Base-by-base conservation (phyloP, 2,888 invertebrate genomes). In the Hybos culiciformis region DNA sequence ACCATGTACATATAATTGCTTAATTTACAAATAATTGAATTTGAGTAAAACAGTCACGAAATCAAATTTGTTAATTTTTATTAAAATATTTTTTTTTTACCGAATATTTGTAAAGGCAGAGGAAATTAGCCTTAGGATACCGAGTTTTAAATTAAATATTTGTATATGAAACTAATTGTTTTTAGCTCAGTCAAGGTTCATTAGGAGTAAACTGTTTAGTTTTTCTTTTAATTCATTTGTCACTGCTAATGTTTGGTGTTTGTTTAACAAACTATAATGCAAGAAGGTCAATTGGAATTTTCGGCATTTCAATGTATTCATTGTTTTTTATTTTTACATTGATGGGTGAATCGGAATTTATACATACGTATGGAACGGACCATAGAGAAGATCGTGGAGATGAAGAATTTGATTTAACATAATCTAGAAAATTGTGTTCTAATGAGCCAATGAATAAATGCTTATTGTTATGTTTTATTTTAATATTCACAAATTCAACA, bases 181-280 rank as follows among this genome's bases (percentile, higher is more conserved):
- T 14, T 7, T 20, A 55, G 58, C 38, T 49, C 1, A 39, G 48
- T 5, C 43, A 51, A 39, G 58, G 58, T 3, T 45, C 46, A 4
- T 48, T 55, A 42, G 57, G 59, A 1, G 56, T 53, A 43, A 55
- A 54, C 11, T 54, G 51, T 32, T 47, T 51, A 15, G 40, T 55
- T 6, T 59, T 56, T 36, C n/a, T 50, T n/a, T 33, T 52, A 20
- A 37, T 54, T 11, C 41, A 48, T n/a, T 40, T 56, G 4, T 18
- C 9, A 12, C 20, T 19, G 11, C 9, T n/a, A 18, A 9, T 19
- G n/a, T 4, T 34, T 12, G 34, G 12, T n/a, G 18, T 34, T 5
- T 8, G 5, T 5, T 34, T 34, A 34, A 34, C 34, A 5, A 18
- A 34, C 6, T 34, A 19, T 34, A 5, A 18, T 19, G 34, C 34